phyloP scores from a whole-genome alignment of 1,140 invertebrate genomes.

The Plutomurus gul region DNA sequence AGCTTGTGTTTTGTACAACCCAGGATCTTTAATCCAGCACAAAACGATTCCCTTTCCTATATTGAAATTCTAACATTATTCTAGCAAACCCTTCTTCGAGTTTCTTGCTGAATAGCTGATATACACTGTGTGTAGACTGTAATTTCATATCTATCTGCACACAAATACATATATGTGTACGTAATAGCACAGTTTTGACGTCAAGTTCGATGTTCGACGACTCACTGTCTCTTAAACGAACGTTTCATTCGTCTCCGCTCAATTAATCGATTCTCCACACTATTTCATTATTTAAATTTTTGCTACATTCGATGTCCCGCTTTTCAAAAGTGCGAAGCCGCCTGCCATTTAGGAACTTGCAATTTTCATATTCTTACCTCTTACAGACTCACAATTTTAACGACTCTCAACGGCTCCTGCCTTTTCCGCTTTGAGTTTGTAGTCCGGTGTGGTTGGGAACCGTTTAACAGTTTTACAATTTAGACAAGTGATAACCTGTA shows the following conservation, averaged over 20 bases:
- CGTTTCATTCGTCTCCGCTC: neutral
- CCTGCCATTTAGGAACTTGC: neutral
- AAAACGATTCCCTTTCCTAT: no score
- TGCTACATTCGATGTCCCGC: neutral
- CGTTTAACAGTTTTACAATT: constrained; percentile 20
- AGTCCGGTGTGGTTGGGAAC: neutral
- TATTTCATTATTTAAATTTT: neutral
- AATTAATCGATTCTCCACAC: neutral
- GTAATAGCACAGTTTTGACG: neutral
- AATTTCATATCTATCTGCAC: neutral
- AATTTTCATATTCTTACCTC: neutral
- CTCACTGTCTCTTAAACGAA: neutral
- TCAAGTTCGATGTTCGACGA: neutral
- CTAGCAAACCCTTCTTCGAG: no score
- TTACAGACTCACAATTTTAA: neutral
- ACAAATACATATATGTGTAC: neutral
- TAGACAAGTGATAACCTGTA: constrained; percentile 29
- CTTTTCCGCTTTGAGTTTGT: neutral
- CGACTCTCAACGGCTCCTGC: neutral
- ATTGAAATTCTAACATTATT: no score
- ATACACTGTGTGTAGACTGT: no score
- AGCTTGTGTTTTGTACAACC: no score
- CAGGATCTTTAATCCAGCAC: no score
- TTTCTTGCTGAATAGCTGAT: no score
- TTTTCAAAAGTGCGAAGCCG: neutral